Conservation (phyloP, 2,113 vertebrate species). For the Ailuropoda melanoleuca region DNA sequence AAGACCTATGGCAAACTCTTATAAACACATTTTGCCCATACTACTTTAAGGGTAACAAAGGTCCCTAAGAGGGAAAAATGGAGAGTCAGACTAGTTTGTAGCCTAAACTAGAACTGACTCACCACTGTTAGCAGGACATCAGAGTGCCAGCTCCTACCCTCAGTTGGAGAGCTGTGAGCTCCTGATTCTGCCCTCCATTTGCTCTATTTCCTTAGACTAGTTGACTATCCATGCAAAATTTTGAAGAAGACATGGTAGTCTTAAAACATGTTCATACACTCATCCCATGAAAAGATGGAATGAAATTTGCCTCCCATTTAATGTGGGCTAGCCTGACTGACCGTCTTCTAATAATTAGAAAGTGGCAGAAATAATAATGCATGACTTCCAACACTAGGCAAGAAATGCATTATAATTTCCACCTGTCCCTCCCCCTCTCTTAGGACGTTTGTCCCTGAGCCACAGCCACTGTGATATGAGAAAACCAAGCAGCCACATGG, state of each 20-base stretch:
- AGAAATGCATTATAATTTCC: neutral
- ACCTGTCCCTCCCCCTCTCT: neutral
- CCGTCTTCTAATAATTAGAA: neutral
- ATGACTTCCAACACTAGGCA: neutral
- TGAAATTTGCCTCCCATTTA: neutral
- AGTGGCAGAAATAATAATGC: neutral
- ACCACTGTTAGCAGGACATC: neutral
- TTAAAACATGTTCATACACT: neutral
- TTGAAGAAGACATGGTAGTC: neutral
- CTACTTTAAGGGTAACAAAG: neutral
- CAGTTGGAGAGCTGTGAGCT: neutral
- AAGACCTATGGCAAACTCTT: neutral
- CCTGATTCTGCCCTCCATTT: neutral
- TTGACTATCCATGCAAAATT: neutral
- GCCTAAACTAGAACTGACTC: neutral
- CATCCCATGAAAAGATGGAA: neutral
- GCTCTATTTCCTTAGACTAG: neutral
- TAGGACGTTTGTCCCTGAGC: neutral
- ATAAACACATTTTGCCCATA: neutral
- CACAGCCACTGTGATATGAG: neutral
- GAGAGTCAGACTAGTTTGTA: neutral
- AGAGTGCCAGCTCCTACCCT: neutral
- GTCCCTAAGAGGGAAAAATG: neutral
- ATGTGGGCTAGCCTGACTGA: rapidly evolving
- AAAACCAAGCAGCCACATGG: neutral